Percentiles rank a stretch among this genome's conserved stretches.
These are phyloP conservation scores for Propithecus coquereli DNA, from an alignment of 2,113 vertebrate species.

Conservation along the genomic window DNA sequence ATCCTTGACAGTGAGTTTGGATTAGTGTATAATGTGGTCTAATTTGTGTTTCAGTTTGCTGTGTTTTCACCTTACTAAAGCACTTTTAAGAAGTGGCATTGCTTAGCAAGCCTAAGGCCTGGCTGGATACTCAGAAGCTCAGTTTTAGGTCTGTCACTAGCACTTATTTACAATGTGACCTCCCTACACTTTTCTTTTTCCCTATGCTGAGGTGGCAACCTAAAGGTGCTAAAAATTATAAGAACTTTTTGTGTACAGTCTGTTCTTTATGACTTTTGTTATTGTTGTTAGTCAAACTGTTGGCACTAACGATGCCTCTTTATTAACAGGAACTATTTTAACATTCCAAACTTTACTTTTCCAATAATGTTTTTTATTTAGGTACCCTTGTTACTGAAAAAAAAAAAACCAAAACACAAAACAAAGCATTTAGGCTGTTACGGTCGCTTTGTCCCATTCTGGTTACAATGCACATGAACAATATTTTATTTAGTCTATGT, in stretches of 20 bases:
- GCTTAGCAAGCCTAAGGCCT: neutral
- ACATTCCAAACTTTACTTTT: neutral
- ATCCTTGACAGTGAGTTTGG: neutral
- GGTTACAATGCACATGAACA: neutral
- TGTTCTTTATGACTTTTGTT: neutral
- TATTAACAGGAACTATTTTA: neutral
- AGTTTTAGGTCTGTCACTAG: neutral
- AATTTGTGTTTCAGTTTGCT: neutral
- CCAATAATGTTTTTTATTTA: neutral
- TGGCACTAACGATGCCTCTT: neutral
- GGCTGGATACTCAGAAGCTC: neutral
- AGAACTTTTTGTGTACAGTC: neutral
- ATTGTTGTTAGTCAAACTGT: neutral
- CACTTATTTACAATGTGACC: neutral
- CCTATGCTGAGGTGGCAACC: neutral
- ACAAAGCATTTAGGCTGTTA: neutral
- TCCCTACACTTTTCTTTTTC: neutral
- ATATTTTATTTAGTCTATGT: slow-evolving; percentile 3
- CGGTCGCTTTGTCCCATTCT: neutral
- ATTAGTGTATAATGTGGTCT: neutral
- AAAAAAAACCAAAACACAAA: neutral
- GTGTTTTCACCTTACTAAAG: neutral
- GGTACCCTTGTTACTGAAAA: neutral
- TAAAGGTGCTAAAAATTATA: neutral
- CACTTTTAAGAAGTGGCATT: neutral